These are phyloP conservation scores for Noctua pronuba DNA, from an alignment of 2,888 invertebrate genomes.

Conservation along the genomic window DNA sequence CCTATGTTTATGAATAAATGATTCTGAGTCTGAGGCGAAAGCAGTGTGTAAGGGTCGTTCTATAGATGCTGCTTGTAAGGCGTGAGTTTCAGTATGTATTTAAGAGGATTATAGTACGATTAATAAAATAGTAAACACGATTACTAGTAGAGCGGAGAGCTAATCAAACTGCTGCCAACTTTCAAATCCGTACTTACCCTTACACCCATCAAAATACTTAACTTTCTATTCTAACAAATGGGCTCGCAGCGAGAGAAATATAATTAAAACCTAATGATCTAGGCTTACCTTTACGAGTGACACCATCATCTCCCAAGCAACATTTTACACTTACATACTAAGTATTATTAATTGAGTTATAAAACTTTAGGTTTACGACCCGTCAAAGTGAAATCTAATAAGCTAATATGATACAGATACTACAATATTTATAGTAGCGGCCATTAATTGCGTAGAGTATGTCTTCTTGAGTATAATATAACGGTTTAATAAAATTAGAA, in stretches of 20 bases:
- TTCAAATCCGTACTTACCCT: slow-evolving; percentile 57
- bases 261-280: slow-evolving; percentile 52
- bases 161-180: slow-evolving; percentile 45
- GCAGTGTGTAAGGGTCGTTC: not conserved
- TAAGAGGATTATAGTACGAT: not conserved
- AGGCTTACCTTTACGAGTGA: slow-evolving; percentile 53
- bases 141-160: slow-evolving; percentile 24
- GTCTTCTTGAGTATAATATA: slow-evolving; percentile 37
- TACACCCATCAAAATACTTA: slow-evolving; percentile 49
- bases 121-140: not conserved
- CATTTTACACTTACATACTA: slow-evolving; percentile 54
- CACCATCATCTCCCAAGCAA: slow-evolving; percentile 49
- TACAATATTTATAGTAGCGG: slow-evolving; percentile 54
- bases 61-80: too few relatives aligned
- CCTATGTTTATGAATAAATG: too few relatives aligned
- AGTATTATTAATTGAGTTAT: slow-evolving; percentile 67
- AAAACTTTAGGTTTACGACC: slow-evolving; percentile 62
- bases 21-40: too few relatives aligned
- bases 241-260: slow-evolving; percentile 46
- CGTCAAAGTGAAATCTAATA: slow-evolving; percentile 61
- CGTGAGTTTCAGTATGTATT: not conserved
- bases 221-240: slow-evolving; percentile 55
- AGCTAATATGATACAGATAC: slow-evolving; percentile 59
- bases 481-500: slow-evolving; percentile 59
- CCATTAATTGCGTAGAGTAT: slow-evolving; percentile 36